Evolutionary conservation across 2,888 invertebrate genomes (phyloP).

Genomic region (Temnothorax rugatulus): DNA sequence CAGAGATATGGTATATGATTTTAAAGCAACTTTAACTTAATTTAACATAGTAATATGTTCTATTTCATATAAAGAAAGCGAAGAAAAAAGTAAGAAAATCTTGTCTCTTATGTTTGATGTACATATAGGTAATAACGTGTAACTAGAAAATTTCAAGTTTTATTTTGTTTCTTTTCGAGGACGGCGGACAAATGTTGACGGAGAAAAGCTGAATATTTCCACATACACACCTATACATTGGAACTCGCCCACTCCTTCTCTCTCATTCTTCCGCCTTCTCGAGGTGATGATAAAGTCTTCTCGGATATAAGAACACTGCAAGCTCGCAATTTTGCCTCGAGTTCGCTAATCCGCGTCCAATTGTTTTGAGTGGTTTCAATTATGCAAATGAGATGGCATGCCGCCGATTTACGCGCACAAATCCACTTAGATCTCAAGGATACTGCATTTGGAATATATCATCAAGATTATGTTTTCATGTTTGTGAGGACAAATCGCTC

Average conservation of each 20-base stretch:
- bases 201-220: constrained; percentile 41
- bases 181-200: not conserved
- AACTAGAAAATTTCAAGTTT: constrained; percentile 21
- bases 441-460: constrained; percentile 67
- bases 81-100: not conserved
- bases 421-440: constrained; percentile 72
- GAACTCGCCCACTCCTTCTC: constrained; percentile 9
- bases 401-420: constrained; percentile 71
- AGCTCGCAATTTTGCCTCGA: constrained; percentile 58
- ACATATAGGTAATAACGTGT: constrained; percentile 12
- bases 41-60: not conserved
- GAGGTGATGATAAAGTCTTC: constrained; percentile 52
- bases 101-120: constrained; percentile 1
- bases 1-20: not conserved
- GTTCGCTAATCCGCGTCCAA: constrained; percentile 78
- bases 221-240: not conserved
- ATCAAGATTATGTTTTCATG: constrained; percentile 38
- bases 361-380: constrained; percentile 83
- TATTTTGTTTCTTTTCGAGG: constrained; percentile 40
- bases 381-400: constrained; percentile 81
- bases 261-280: constrained; percentile 48
- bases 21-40: constrained; percentile 8
- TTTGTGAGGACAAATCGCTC: constrained; percentile 40
- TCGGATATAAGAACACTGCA: constrained; percentile 66
- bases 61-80: not conserved